phyloP scores from a whole-genome alignment of 92 coral and sea anemone genomes.

The Heliopora coerulea region DNA sequence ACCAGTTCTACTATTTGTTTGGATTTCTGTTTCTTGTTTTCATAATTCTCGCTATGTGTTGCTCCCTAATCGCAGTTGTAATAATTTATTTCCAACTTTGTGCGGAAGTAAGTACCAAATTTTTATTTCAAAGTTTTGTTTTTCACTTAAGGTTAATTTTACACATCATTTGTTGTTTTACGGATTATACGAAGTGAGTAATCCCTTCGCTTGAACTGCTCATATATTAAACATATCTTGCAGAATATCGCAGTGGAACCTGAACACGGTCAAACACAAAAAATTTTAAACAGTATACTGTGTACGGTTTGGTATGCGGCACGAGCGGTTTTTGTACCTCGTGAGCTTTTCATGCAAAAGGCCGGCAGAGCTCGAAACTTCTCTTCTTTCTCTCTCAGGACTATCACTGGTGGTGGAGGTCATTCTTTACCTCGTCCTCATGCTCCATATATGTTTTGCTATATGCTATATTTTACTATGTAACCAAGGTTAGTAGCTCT shows the following conservation, averaged over 20 bases:
- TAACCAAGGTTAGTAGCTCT: slow-evolving; percentile 74
- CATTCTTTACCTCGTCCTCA: slow-evolving; percentile 93
- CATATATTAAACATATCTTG: too few species aligned
- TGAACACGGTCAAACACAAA: too few species aligned
- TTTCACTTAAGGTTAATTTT: background rate
- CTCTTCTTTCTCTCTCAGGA: slow-evolving; percentile 56
- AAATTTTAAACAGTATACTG: too few species aligned
- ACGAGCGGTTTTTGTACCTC: too few species aligned
- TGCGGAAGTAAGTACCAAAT: slow-evolving; percentile 70
- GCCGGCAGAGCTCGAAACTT: too few species aligned
- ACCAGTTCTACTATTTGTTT: slow-evolving; percentile 95
- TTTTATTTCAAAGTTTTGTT: background rate
- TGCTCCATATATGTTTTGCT: slow-evolving; percentile 88
- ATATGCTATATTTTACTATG: slow-evolving; percentile 90
- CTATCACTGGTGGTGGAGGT: slow-evolving; percentile 99
- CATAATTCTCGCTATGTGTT: slow-evolving; percentile 87
- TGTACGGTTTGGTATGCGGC: too few species aligned
- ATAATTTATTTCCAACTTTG: slow-evolving; percentile 93
- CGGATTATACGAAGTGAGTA: too few species aligned
- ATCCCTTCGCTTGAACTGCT: too few species aligned
- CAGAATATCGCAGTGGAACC: too few species aligned
- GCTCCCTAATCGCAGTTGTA: slow-evolving; percentile 94
- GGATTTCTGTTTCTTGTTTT: slow-evolving; percentile 95
- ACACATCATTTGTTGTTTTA: too few species aligned
- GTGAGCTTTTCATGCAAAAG: too few species aligned